Base-by-base conservation (phyloP, 2,797 vertebrate species). In the Sebastes kiyomatsui region DNA sequence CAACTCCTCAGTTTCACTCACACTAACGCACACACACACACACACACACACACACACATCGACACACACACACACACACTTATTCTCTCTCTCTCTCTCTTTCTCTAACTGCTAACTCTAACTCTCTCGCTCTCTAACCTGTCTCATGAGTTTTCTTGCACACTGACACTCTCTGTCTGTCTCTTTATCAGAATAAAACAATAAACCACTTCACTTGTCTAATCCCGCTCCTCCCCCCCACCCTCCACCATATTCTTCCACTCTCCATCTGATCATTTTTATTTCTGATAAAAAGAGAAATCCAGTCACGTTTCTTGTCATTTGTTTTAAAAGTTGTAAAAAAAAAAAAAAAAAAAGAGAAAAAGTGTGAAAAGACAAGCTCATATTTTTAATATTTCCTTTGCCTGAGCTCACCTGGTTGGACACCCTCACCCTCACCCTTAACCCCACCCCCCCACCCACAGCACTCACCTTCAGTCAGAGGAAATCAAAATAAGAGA, bases 271-370 rank as follows among this genome's bases (percentile, higher is more conserved):
- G 95, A 93, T 95, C 88, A 95, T 95, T 97, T 97, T 97, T 95
- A 95, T 96, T 97, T 97, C 94, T 96, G 96, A 96, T 94, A 91
- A 94, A 96, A 93, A 92, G 83, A 92, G 90, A 96, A 96, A 97
- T 96, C 95, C 96, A 96, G 96, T 97, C 96, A 94, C 94, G 96
- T 96, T 97, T 96, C 91, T 93, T 94, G 92, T 96, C 95, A 89
- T 95, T 96, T 96, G 84, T 96, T 96, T 96, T 94, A 93, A 96
- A 92, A 86, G 79, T 93, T 92, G 84, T 88, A 72, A 75, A 87
- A 81, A 67, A 89, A 27, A 25, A 25, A 25, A 25, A 25, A 3
- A 25, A 25, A 78, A 75, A 76, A 76, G 95, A 58, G 72, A 83
- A 80, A 88, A 80, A 87, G 49, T 90, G 93, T 94, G 92, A 86